A percentile compares a stretch with the other conserved stretches of the same genome.
phyloP scores from a whole-genome alignment of 2,113 vertebrate genomes.

The Lepisosteus oculatus region DNA sequence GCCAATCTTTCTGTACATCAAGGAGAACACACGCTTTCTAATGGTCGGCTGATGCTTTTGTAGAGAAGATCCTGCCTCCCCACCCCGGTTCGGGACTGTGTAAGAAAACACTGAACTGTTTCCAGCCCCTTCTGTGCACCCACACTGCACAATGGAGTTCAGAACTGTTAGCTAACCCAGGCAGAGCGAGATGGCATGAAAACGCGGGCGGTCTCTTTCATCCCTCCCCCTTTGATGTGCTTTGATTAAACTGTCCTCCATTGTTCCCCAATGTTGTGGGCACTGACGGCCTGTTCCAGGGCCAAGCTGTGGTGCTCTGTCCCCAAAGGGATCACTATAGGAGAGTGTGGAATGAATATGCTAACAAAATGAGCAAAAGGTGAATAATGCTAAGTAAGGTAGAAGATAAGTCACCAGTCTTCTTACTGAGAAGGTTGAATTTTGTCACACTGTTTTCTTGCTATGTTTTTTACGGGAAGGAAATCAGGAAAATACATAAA shows the following conservation, averaged over 20 bases:
- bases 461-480: too few species aligned
- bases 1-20: conserved; percentile 17
- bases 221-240: conserved; percentile 58
- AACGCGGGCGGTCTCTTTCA: conserved; percentile 46
- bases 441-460: too few species aligned
- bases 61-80: conserved; percentile 15
- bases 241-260: conserved; percentile 63
- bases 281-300: conserved; percentile 7
- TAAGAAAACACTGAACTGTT: conserved; percentile 27
- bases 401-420: too few species aligned
- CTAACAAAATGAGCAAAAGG: too few species aligned
- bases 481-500: too few species aligned
- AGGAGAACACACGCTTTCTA: conserved; percentile 6
- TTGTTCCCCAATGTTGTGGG: conserved; percentile 30
- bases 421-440: too few species aligned
- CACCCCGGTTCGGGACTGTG: conserved; percentile 22
- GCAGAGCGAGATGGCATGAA: conserved; percentile 47
- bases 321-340: too few species aligned
- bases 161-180: conserved; percentile 55
- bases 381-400: too few species aligned
- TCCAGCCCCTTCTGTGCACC: conserved; percentile 44
- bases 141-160: conserved; percentile 46
- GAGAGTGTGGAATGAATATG: too few species aligned
- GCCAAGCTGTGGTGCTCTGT: neutral
- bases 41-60: neutral